phyloP scores from a whole-genome alignment of 1,140 invertebrate genomes.

The Macrotrachela quadricornifera region DNA sequence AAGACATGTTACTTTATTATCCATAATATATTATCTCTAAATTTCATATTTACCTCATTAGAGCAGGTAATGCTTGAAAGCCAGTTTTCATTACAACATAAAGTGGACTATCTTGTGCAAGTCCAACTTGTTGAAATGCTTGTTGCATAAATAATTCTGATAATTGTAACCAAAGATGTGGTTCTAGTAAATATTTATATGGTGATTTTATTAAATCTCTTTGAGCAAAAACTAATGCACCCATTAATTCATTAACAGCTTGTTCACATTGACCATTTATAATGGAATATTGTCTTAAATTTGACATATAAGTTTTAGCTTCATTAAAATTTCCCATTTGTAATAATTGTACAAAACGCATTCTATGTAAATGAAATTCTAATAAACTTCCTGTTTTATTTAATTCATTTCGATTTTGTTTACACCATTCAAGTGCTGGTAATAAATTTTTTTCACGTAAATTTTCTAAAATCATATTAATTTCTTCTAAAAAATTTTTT shows the following conservation, averaged over 20 bases:
- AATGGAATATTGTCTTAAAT: too few relatives aligned
- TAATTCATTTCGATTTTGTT: constrained; percentile 23
- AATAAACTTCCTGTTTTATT: constrained; percentile 40
- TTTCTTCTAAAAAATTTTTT: too few relatives aligned
- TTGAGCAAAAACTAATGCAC: constrained; percentile 55
- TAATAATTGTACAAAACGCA: constrained; percentile 49
- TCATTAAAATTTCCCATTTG: constrained; percentile 35
- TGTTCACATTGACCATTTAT: constrained; percentile 59
- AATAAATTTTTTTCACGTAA: too few relatives aligned
- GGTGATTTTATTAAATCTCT: constrained; percentile 57
- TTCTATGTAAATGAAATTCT: constrained; percentile 61
- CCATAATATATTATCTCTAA: too few relatives aligned
- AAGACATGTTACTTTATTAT: too few relatives aligned
- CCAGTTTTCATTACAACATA: too few relatives aligned
- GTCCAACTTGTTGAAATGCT: too few relatives aligned
- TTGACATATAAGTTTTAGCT: too few relatives aligned
- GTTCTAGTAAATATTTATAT: constrained; percentile 52
- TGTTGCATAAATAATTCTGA: constrained; percentile 50
- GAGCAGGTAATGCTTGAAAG: too few relatives aligned
- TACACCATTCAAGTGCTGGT: constrained; percentile 19
- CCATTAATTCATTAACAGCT: constrained; percentile 69
- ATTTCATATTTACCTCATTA: too few relatives aligned
- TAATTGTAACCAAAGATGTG: constrained; percentile 58
- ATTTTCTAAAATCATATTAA: too few relatives aligned
- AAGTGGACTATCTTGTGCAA: too few relatives aligned